Evolutionary conservation across 2,888 invertebrate genomes (phyloP).

Genomic region (Latheticus oryzae): DNA sequence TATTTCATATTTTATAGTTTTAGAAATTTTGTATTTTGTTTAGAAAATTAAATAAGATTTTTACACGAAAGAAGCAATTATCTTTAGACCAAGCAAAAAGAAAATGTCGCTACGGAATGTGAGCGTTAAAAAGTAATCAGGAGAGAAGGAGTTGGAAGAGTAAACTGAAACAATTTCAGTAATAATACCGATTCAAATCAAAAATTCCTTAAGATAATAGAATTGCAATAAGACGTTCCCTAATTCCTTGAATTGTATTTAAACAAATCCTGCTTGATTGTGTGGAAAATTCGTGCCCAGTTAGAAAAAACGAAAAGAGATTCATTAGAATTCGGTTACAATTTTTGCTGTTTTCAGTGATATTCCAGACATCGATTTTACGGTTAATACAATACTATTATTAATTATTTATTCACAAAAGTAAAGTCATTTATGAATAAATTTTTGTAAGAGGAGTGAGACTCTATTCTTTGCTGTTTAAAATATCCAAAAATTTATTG

Average conservation of each 20-base stretch:
- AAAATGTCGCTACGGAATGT: background rate
- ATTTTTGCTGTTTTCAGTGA: slow-evolving; percentile 19
- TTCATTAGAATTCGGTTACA: slow-evolving; percentile 19
- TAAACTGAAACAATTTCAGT: slow-evolving; percentile 29
- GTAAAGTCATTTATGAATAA: slow-evolving; percentile 21
- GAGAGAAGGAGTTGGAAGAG: slow-evolving; percentile 13
- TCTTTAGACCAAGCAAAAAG: slow-evolving; percentile 3
- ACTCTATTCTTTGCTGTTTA: slow-evolving; percentile 16
- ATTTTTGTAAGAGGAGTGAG: slow-evolving; percentile 16
- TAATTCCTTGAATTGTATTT: slow-evolving; percentile 30
- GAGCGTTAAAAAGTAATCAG: slow-evolving; percentile 11
- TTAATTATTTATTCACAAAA: slow-evolving; percentile 15
- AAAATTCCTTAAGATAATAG: slow-evolving; percentile 29
- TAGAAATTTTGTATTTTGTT: too few species aligned
- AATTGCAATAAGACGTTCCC: slow-evolving; percentile 24
- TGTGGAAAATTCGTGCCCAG: slow-evolving; percentile 20
- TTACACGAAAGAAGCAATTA: slow-evolving; percentile 4
- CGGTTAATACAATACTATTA: too few species aligned
- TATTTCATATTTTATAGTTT: too few species aligned
- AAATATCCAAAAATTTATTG: background rate
- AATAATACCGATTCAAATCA: slow-evolving; percentile 30
- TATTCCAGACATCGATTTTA: slow-evolving; percentile 16
- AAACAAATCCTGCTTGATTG: slow-evolving; percentile 34
- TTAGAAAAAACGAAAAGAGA: slow-evolving; percentile 17
- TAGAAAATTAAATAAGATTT: too few species aligned